These are phyloP conservation scores for Hydractinia symbiolongicarpus DNA, from an alignment of 30 jellyfish, hydroid and myxozoan species.

Conservation along the genomic window DNA sequence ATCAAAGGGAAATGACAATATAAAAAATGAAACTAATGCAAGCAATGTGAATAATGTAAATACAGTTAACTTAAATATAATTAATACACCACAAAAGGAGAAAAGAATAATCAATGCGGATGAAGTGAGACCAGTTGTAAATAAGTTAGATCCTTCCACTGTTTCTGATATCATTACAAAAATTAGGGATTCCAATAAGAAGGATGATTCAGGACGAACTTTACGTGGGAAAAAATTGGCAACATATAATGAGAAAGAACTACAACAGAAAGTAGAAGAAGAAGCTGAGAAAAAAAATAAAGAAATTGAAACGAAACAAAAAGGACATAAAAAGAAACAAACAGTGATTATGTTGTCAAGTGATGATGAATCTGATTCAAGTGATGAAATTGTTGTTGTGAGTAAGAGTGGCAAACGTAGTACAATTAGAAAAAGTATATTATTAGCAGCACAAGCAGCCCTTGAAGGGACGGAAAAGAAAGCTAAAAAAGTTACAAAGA, in stretches of 20 bases:
- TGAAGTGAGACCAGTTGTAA: not conserved
- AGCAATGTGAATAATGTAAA: too few relatives aligned
- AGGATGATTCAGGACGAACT: not conserved
- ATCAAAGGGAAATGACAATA: too few relatives aligned
- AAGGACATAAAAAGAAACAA: conserved; percentile 23
- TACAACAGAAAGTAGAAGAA: not conserved
- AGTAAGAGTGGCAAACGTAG: conserved; percentile 32
- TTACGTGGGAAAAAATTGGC: not conserved
- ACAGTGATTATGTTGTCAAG: conserved; percentile 28
- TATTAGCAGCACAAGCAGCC: conserved; percentile 5
- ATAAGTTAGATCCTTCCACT: not conserved
- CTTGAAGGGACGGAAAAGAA: not conserved
- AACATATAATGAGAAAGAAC: not conserved
- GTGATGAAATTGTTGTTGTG: conserved; percentile 12
- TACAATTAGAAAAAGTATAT: conserved; percentile 2
- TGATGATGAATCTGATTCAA: conserved; percentile 21
- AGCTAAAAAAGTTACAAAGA: not conserved
- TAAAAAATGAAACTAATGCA: too few relatives aligned
- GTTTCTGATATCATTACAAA: conserved; percentile 10
- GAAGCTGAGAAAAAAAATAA: not conserved
- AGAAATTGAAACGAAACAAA: not conserved
- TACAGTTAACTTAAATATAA: too few relatives aligned
- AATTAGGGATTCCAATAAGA: not conserved
- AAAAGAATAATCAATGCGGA: not conserved
- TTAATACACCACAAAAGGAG: too few relatives aligned